Evolutionary conservation across 2,888 invertebrate genomes (phyloP).

Genomic region (Nephrocerus scutellatus): DNA sequence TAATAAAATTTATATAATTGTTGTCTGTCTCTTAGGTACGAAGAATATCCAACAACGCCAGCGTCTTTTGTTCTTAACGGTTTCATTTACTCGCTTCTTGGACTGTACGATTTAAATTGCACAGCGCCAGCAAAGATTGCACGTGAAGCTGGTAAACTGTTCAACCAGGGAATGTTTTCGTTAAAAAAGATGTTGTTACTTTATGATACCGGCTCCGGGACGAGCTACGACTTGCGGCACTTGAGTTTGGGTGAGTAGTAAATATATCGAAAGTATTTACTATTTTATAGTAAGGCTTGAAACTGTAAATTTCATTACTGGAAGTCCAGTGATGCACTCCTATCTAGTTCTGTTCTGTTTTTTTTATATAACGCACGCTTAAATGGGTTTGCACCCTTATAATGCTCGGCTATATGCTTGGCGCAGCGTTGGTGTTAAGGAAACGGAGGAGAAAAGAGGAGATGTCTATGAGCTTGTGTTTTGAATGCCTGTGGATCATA

Average conservation of each 20-base stretch:
- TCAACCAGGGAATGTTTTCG: constrained; percentile 77
- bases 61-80: constrained; percentile 95
- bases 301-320: too few species aligned
- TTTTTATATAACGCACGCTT: too few species aligned
- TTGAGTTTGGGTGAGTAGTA: constrained; percentile 62
- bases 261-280: neutral
- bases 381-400: too few species aligned
- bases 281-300: too few species aligned
- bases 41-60: constrained; percentile 96
- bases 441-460: too few species aligned
- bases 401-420: too few species aligned
- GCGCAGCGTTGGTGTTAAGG: too few species aligned
- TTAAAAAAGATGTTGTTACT: constrained; percentile 80
- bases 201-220: constrained; percentile 92
- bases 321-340: too few species aligned
- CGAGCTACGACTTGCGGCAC: constrained; percentile 93
- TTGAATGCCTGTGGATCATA: too few species aligned
- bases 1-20: too few species aligned
- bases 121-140: constrained; percentile 65
- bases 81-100: constrained; percentile 94
- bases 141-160: constrained; percentile 67
- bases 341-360: too few species aligned
- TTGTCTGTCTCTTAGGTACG: constrained; percentile 70
- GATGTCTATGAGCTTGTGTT: too few species aligned
- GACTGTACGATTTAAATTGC: constrained; percentile 88